Conservation (phyloP, 2,797 vertebrate genomes). For the Coregonus suidteri region DNA sequence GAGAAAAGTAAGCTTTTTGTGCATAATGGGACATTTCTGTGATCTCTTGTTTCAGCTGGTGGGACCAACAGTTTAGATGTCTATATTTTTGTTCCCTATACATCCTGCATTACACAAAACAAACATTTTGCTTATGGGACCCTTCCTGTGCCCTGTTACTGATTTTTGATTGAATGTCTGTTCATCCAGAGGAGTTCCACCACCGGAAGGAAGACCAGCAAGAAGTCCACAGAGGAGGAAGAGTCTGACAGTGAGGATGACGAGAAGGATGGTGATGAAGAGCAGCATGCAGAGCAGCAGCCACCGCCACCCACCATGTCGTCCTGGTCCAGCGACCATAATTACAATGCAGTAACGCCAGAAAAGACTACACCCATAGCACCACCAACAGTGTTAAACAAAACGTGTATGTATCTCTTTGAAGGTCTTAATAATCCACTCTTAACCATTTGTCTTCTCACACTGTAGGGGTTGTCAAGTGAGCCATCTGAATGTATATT, state of each 20-base stretch:
- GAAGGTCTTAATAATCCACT: slow-evolving; percentile 67
- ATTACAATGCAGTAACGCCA: slow-evolving; percentile 99
- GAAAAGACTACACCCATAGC: slow-evolving; percentile 96
- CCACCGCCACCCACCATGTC: slow-evolving; percentile 81
- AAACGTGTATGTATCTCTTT: slow-evolving; percentile 98
- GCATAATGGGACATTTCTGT: background rate
- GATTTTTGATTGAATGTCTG: slow-evolving; percentile 31
- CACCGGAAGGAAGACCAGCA: slow-evolving; percentile 70
- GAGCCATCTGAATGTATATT: slow-evolving; percentile 16
- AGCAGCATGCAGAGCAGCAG: slow-evolving; percentile 75
- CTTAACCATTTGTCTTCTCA: slow-evolving; percentile 39
- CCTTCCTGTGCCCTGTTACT: background rate
- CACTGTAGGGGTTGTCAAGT: slow-evolving; percentile 26
- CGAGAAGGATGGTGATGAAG: slow-evolving; percentile 49
- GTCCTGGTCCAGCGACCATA: slow-evolving; percentile 99
- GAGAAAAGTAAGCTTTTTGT: background rate
- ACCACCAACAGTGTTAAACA: slow-evolving; percentile 94
- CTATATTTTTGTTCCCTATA: background rate
- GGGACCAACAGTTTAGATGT: background rate
- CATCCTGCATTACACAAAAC: background rate
- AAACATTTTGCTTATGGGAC: background rate
- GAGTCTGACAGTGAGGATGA: slow-evolving; percentile 67
- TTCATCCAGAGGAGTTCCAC: slow-evolving; percentile 67
- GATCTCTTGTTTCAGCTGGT: background rate
- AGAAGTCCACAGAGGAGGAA: slow-evolving; percentile 58